Base-by-base conservation (phyloP, 2,113 vertebrate species). In the Melanocharis versteri region DNA sequence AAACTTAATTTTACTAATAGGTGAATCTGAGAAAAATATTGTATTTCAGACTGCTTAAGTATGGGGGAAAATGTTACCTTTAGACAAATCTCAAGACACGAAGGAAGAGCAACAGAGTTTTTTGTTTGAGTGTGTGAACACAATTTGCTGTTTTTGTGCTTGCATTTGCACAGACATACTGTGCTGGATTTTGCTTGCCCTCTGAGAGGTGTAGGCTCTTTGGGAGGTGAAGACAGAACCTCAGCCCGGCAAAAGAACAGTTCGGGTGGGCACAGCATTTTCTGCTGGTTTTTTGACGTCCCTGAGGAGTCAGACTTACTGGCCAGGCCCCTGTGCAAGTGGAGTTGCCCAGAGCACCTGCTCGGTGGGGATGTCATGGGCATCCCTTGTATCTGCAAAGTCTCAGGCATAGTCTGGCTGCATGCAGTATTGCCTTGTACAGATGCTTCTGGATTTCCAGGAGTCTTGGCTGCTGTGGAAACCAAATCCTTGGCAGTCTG, bases 281-380 rank as follows among this genome's bases (percentile, higher is more conserved):
- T n/a, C n/a, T 66, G 26, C 12, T 51, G 45, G 10, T n/a, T 45
- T 61, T 87, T 48, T 57, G 39, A n/a, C 24, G 24, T 70, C 39
- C 28, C 24, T 20, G 47, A 22, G 51, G 45, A 75, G 24, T 65
- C 45, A 73, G 31, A 21, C 23, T 45, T 58, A 14, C 15, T 45
- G 62, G 30, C 40, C 45, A 53, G 37, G 37, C 8, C 11, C 28
- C n/a, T 66, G 13, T 76, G 35, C 10, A 35, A 42, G 37, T 18
- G n/a, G 16, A 27, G 13, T 33, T 83, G 17, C 19, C 31, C 6
- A 40, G 45, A 54, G 19, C 19, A 2, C 14, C 37, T 56, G 45
- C 48, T 57, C 0, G 0, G 33, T 2, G 1, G 39, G 35, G 33
- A 15, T 62, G 48, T 44, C 45, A 7, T 0, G 3, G 17, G 13